Percentiles rank a stretch among this genome's conserved stretches.
Evolutionary conservation across 2,797 vertebrate genomes (phyloP).

Genomic region (Sebastes reedi): DNA sequence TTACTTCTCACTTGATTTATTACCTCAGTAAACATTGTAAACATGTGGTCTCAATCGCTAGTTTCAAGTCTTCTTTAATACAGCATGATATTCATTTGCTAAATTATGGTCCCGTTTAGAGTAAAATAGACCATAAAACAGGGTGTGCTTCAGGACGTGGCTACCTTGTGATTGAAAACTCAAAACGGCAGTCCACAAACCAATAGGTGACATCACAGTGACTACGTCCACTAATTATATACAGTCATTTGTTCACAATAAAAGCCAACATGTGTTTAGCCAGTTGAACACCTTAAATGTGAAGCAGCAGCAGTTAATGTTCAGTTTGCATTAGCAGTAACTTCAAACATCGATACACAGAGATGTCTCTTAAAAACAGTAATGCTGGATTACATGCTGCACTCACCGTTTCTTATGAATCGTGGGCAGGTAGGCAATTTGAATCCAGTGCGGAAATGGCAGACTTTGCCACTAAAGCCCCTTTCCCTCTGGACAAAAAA

Average conservation of each 20-base stretch:
- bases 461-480: too few species aligned
- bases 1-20: background rate
- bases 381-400: background rate
- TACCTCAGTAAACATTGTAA: background rate
- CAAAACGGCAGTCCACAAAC: too few species aligned
- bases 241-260: background rate
- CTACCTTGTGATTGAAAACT: background rate
- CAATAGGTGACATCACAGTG: too few species aligned
- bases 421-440: background rate
- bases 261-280: background rate
- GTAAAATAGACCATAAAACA: background rate
- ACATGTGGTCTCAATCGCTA: background rate
- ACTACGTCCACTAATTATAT: too few species aligned
- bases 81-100: background rate
- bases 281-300: background rate
- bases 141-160: rapidly evolving
- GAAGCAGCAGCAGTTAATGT: background rate
- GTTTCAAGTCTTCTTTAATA: background rate
- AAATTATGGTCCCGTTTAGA: background rate
- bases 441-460: too few species aligned
- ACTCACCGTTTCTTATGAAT: background rate
- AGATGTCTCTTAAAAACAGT: background rate
- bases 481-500: too few species aligned
- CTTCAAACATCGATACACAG: too few species aligned
- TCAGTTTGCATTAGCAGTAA: background rate